Evolutionary conservation across 1,140 invertebrate species (phyloP).

Genomic region (Drosophila albomicans): DNA sequence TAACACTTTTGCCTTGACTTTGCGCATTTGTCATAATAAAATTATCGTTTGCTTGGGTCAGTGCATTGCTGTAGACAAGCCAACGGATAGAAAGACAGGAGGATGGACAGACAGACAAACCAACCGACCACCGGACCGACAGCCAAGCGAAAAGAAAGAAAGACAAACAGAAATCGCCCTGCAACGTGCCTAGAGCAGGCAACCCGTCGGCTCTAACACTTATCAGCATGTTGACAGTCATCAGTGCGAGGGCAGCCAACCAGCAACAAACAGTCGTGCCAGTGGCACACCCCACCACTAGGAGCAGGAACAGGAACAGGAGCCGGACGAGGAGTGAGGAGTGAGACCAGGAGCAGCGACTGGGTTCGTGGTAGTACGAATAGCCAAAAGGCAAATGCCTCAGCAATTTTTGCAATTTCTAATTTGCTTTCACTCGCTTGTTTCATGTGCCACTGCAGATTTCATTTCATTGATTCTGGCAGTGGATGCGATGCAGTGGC

Average conservation of each 20-base stretch:
- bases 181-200: slow-evolving; percentile 15
- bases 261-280: slow-evolving; percentile 13
- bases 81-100: background rate
- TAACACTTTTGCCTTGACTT: slow-evolving; percentile 44
- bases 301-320: slow-evolving; percentile 14
- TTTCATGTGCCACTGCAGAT: slow-evolving; percentile 43
- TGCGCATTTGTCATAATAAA: slow-evolving; percentile 77
- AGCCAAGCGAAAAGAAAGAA: background rate
- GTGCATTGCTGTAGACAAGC: slow-evolving; percentile 27
- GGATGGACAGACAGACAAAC: background rate
- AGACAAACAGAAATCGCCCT: slow-evolving; percentile 16
- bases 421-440: slow-evolving; percentile 52
- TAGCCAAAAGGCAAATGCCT: slow-evolving; percentile 6
- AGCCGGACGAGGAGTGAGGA: background rate
- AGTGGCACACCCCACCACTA: slow-evolving; percentile 14
- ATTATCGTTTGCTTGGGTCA: slow-evolving; percentile 73
- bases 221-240: slow-evolving; percentile 68
- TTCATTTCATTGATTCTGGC: slow-evolving; percentile 40
- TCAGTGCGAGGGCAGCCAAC: slow-evolving; percentile 23
- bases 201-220: slow-evolving; percentile 45
- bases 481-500: background rate
- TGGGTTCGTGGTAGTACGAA: slow-evolving; percentile 9
- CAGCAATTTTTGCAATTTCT: slow-evolving; percentile 45
- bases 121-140: background rate
- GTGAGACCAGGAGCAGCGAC: background rate